Percentiles rank a stretch among this genome's conserved stretches.
These are phyloP conservation scores for Hypotaenidia okinawae DNA, from an alignment of 2,797 vertebrate species.

Conservation along the genomic window DNA sequence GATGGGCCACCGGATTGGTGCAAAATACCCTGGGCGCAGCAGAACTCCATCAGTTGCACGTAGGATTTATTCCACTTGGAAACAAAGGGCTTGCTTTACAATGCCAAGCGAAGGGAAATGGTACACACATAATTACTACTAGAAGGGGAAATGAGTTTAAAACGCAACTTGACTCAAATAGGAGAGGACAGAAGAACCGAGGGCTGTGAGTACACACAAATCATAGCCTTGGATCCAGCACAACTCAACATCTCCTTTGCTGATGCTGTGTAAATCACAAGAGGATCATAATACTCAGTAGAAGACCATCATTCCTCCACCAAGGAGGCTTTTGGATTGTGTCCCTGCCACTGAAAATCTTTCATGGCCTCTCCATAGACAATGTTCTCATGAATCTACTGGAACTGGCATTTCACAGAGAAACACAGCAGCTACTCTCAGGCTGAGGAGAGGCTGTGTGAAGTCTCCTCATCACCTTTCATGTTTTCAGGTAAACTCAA, in stretches of 20 bases:
- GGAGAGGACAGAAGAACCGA: not conserved
- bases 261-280: not conserved
- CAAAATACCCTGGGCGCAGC: not conserved
- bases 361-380: not conserved
- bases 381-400: not conserved
- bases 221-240: not conserved
- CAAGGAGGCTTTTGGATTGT: not conserved
- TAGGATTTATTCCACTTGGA: not conserved
- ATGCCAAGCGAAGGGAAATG: not conserved
- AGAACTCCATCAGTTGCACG: rapidly evolving
- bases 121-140: not conserved
- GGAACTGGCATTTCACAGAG: not conserved
- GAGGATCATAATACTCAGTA: not conserved
- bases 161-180: not conserved
- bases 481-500: not conserved
- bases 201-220: not conserved
- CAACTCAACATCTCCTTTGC: not conserved
- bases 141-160: not conserved
- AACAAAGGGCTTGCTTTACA: not conserved
- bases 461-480: not conserved
- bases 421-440: not conserved
- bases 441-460: not conserved
- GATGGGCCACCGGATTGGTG: not conserved
- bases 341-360: not conserved
- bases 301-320: not conserved